Conservation (phyloP, 2,113 vertebrate genomes). For the Indicator indicator region DNA sequence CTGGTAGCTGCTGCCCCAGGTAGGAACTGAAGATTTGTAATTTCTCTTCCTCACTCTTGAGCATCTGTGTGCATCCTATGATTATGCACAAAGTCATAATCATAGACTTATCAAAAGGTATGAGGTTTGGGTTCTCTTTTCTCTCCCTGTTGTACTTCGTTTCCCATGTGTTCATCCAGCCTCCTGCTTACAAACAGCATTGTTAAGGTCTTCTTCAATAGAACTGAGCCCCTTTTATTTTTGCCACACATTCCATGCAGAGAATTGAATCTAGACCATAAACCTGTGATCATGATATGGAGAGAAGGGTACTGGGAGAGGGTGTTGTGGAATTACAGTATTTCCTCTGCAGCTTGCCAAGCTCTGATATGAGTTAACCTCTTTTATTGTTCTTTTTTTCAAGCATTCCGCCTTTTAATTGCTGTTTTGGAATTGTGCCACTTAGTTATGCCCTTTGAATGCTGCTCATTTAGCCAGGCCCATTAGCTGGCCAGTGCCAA, state of each 20-base stretch:
- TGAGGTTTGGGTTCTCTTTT: background rate
- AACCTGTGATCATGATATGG: background rate
- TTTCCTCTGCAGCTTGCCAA: conserved; percentile 49
- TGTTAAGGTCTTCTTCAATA: background rate
- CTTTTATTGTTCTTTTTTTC: conserved; percentile 60
- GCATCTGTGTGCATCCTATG: background rate
- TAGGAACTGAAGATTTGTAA: background rate
- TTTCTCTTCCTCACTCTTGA: background rate
- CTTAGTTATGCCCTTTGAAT: conserved; percentile 56
- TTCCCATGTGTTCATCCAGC: background rate
- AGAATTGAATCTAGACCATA: background rate
- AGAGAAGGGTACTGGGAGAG: background rate
- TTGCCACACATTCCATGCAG: background rate
- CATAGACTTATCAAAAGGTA: background rate
- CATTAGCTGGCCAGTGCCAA: conserved; percentile 21
- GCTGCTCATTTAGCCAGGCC: conserved; percentile 47
- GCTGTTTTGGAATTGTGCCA: conserved; percentile 57
- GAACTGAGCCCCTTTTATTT: background rate
- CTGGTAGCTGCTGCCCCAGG: background rate
- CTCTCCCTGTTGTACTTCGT: background rate
- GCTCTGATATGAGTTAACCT: conserved; percentile 50
- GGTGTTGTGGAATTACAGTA: background rate
- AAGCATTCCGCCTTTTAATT: conserved; percentile 64
- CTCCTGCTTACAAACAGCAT: background rate
- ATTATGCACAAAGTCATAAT: rapidly evolving